Conservation (phyloP, 2,113 vertebrate species). For the Catagonus wagneri region DNA sequence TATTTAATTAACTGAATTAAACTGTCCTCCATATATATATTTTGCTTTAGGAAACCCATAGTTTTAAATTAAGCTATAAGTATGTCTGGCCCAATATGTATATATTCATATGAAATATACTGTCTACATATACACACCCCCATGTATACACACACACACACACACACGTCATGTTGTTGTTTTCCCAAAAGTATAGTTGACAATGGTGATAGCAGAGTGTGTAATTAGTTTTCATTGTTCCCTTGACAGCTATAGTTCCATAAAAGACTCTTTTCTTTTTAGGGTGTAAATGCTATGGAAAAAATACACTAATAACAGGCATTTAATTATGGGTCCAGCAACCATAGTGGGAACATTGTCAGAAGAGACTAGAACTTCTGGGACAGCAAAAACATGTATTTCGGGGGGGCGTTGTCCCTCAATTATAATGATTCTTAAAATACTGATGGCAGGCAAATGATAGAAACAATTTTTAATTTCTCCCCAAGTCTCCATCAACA, state of each 20-base stretch:
- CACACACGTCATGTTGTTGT: conserved; percentile 75
- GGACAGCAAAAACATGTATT: conserved; percentile 56
- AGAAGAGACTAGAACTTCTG: conserved; percentile 82
- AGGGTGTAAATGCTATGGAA: conserved; percentile 86
- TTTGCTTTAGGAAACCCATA: not conserved
- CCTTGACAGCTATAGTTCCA: conserved; percentile 86
- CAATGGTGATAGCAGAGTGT: conserved; percentile 84
- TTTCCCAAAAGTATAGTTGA: conserved; percentile 82
- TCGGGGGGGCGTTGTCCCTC: conserved; percentile 45
- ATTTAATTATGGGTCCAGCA: conserved; percentile 86
- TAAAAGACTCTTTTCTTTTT: conserved; percentile 85
- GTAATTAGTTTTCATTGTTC: conserved; percentile 90
- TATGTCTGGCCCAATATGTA: conserved; percentile 5
- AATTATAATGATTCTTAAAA: conserved; percentile 70
- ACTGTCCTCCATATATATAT: not conserved
- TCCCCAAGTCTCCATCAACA: not conserved
- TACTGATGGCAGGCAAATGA: conserved; percentile 19
- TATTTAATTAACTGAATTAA: conserved; percentile 49
- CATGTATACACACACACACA: conserved; percentile 67
- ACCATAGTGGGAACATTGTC: conserved; percentile 81
- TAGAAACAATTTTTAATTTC: not conserved
- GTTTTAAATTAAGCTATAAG: not conserved
- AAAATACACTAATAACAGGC: conserved; percentile 87
- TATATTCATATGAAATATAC: conserved; percentile 41
- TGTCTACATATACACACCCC: not conserved